Base-by-base conservation (phyloP, 2,113 vertebrate genomes). In the Burhinus oedicnemus region DNA sequence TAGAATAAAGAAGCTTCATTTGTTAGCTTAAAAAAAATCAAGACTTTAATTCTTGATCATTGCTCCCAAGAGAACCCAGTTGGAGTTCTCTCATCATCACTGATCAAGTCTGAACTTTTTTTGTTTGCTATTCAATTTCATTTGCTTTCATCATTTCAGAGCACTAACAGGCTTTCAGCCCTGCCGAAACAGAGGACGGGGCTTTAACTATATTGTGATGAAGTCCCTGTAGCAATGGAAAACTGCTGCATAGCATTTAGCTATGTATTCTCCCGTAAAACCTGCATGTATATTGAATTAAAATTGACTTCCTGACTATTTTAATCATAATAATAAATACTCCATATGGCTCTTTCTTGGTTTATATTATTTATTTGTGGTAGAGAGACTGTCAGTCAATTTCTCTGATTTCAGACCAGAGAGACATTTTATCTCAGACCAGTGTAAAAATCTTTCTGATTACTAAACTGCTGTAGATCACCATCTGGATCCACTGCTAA, bases 51-150 rank as follows among this genome's bases (percentile, higher is more conserved):
- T 95, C 97, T 98, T 97, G 94, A 97, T 97, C 54, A 71, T 97
- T 93, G 95, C 68, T 98, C 97, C 93, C 95, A 90, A 93, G 96
- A 49, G 97, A 71, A 79, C 74, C 89, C 69, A 86, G 90, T 42
- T 96, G 96, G 92, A 97, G 92, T 96, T 98, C 96, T 96, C 91
- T 97, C 97, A 97, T 98, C 97, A 96, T 90, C 92, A 87, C 86
- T 87, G 97, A 97, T 97, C 88, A 92, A 92, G 84, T 87, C 81
- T 92, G 87, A 97, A 97, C 94, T 97, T 98, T 96, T 97, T 97
- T 98, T 98, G 97, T 97, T 97, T 98, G 97, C 93, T 97, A 95
- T 98, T 98, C 91, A 97, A 95, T 98, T 97, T 96, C 96, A 77
- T 45, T 88, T 94, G 83, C 97, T 98, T 98, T 98, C 97, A 98